These are phyloP conservation scores for Hydrocynus forskahlii DNA, from an alignment of 2,797 vertebrate genomes.

Conservation along the genomic window DNA sequence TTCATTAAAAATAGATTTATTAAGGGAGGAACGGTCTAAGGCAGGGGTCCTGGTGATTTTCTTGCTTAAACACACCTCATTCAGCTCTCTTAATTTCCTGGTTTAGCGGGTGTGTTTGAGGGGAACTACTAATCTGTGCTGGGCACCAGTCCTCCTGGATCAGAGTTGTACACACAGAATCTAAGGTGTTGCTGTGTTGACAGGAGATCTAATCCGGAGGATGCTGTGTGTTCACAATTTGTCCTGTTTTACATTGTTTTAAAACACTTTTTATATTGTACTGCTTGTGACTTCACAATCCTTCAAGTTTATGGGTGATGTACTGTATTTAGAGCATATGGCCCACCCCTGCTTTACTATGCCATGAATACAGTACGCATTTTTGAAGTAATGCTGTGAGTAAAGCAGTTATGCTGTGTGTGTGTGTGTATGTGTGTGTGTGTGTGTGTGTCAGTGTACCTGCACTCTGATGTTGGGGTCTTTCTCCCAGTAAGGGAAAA, in stretches of 20 bases:
- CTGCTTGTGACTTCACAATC: not conserved
- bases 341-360: not conserved
- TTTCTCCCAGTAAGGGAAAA: conserved; percentile 83
- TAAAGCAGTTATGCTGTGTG: not conserved
- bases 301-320: too few relatives aligned
- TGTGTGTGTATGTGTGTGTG: not conserved
- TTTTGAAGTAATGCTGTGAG: not conserved
- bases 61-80: too few relatives aligned
- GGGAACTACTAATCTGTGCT: too few relatives aligned
- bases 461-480: conserved; percentile 64
- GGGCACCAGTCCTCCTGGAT: too few relatives aligned
- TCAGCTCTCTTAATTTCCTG: too few relatives aligned
- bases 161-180: too few relatives aligned
- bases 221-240: not conserved
- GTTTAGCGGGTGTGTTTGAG: too few relatives aligned
- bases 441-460: conserved; percentile 57
- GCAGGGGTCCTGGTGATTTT: too few relatives aligned
- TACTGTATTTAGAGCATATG: not conserved
- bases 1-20: too few relatives aligned
- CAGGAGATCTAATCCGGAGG: too few relatives aligned
- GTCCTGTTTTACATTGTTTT: not conserved
- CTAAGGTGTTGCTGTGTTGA: too few relatives aligned
- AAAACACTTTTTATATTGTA: not conserved
- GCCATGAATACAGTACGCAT: not conserved
- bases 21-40: too few relatives aligned